Percentiles rank a stretch among this genome's conserved stretches.
Evolutionary conservation across 2,113 vertebrate species (phyloP).

Genomic region (Gopherus evgoodei): DNA sequence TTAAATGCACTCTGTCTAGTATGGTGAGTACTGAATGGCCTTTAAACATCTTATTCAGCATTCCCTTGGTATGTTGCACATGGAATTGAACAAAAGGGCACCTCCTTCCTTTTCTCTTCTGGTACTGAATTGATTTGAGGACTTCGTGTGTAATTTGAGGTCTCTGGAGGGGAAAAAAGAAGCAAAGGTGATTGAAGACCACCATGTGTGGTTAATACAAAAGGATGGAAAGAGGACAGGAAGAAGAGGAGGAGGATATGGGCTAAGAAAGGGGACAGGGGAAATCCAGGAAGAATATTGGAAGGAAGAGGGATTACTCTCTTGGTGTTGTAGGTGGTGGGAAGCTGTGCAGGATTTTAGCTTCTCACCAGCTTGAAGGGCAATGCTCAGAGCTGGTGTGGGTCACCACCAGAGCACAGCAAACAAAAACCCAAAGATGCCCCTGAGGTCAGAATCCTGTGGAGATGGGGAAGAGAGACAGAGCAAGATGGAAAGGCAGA

Average conservation of each 20-base stretch:
- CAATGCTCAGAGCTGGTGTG: not conserved
- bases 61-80: not conserved
- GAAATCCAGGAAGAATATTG: not conserved
- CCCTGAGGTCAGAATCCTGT: not conserved
- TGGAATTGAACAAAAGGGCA: fast-evolving
- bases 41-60: not conserved
- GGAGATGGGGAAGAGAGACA: fast-evolving
- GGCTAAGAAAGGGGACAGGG: not conserved
- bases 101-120: not conserved
- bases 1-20: not conserved
- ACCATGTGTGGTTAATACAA: not conserved
- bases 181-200: not conserved
- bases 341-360: not conserved
- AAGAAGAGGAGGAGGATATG: not conserved
- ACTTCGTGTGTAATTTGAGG: not conserved
- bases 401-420: not conserved
- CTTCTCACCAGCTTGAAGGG: not conserved
- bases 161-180: not conserved
- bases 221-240: not conserved
- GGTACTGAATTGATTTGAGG: not conserved
- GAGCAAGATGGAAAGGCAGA: not conserved
- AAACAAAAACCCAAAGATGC: not conserved
- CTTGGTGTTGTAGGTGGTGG: not conserved
- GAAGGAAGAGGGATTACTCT: not conserved
- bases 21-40: not conserved